Conservation (phyloP, 2,113 vertebrate species). For the Rafetus swinhoei region DNA sequence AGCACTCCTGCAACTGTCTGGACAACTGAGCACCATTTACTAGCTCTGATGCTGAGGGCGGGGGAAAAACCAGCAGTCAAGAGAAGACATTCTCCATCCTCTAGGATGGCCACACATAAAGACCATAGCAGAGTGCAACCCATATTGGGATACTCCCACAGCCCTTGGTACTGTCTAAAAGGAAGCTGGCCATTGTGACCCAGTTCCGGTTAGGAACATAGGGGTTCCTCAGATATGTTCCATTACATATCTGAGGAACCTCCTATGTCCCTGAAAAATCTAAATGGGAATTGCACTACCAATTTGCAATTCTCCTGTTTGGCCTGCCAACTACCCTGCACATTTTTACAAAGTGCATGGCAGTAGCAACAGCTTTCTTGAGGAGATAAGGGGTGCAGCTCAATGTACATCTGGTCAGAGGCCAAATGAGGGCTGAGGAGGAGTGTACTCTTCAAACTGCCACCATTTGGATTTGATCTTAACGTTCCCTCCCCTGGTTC, state of each 20-base stretch:
- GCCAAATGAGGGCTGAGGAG: not conserved
- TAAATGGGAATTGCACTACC: not conserved
- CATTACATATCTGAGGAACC: too few species aligned
- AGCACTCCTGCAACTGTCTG: not conserved
- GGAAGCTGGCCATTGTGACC: too few species aligned
- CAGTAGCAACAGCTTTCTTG: not conserved
- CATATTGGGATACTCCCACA: not conserved
- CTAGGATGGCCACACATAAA: not conserved
- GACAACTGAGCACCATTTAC: not conserved
- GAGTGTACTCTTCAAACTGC: not conserved
- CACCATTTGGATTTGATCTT: not conserved
- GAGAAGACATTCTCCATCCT: not conserved
- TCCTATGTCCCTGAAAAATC: too few species aligned
- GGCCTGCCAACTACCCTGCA: too few species aligned
- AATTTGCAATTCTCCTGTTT: not conserved
- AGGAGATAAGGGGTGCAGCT: not conserved
- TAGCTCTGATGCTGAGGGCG: not conserved
- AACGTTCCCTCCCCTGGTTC: too few species aligned
- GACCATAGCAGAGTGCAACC: not conserved
- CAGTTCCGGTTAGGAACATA: not conserved
- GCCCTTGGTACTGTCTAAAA: too few species aligned
- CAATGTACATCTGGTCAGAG: too few species aligned
- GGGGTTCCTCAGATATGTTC: not conserved
- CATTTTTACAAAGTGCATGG: not conserved
- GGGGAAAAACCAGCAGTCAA: not conserved